Evolutionary conservation across 2,797 vertebrate genomes (phyloP), one percentile per base, ranked within the genome.

Genomic region (Forpus xanthops): DNA sequence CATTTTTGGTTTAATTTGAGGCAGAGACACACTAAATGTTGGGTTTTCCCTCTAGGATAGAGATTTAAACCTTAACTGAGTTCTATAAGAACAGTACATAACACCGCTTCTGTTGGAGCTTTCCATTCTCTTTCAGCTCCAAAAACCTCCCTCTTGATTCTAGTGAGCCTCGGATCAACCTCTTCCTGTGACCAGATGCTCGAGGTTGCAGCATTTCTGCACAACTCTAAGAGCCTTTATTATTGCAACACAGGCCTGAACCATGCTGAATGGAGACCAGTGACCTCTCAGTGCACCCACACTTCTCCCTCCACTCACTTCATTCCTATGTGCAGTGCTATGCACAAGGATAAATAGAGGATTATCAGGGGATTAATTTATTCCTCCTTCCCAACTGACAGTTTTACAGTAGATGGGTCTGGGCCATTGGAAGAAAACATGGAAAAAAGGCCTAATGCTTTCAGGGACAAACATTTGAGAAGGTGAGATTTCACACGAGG

Each of bases 81-180:
- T 25, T 66, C 62, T 42, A 0, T 8, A 28, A 50, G 41, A 68
- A 49, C 3, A 15, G 77, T n/a, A 72, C 49, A 11, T 23, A 64
- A 49, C n/a, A 2, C 11, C 41, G 9, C 17, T 39, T 49, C 50
- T 31, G 19, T 15, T 42, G 20, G 15, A 70, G 30, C 20, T 73
- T 65, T 72, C 56, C 42, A 13, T 15, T 20, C 33, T 30, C 53
- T 25, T 60, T 24, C 8, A 49, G 27, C 23, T 84, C 52, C 16
- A 18, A 23, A 39, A 64, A 7, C 3, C 1, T 65, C 9, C 5
- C 25, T 23, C 24, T 55, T 52, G 31, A 20, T 73, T 89, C 74
- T 7, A 24, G 15, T 2, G 13, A 47, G 24, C 53, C 5, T 42
- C 0, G 1, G 45, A 58, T 58, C 47, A 11, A 8, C 2, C 49